Evolutionary conservation across 2,888 invertebrate genomes (phyloP).

Genomic region (Nomada ruficornis): DNA sequence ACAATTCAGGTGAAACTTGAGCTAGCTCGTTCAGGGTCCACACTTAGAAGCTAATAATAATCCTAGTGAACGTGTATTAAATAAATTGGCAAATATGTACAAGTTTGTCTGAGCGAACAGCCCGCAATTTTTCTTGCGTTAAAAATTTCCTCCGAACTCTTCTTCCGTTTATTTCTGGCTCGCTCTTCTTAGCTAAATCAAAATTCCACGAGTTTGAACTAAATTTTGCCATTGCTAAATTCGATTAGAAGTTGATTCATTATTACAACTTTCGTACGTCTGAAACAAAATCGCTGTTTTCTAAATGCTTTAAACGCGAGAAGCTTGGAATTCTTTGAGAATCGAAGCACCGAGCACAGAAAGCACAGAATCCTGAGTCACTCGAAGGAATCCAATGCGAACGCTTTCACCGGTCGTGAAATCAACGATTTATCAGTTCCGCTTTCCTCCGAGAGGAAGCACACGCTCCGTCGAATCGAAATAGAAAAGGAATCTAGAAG

Average conservation of each 20-base stretch:
- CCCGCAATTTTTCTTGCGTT: conserved; percentile 1
- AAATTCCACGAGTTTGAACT: background rate
- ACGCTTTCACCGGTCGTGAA: conserved; percentile 49
- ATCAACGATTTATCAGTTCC: conserved; percentile 38
- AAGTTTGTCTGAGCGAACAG: conserved; percentile 41
- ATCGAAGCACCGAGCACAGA: background rate
- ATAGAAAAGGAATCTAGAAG: conserved; percentile 43
- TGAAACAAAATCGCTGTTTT: background rate
- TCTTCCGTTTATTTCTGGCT: background rate
- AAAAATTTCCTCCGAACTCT: background rate
- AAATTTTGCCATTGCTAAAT: too few relatives aligned
- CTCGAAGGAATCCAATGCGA: background rate
- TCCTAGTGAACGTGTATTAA: conserved; percentile 52
- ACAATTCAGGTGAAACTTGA: conserved; percentile 23
- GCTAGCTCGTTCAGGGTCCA: background rate
- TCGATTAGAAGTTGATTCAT: too few relatives aligned
- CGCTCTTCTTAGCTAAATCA: background rate
- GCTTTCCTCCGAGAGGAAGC: conserved; percentile 28
- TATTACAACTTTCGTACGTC: background rate
- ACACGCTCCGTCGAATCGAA: background rate
- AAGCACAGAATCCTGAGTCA: conserved; percentile 1
- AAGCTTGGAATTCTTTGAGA: too few relatives aligned
- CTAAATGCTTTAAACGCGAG: background rate
- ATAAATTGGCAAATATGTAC: conserved; percentile 68
- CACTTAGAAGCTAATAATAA: conserved; percentile 35